Conservation (phyloP, 1,140 invertebrate species). For the Oncopodura yosiiana region DNA sequence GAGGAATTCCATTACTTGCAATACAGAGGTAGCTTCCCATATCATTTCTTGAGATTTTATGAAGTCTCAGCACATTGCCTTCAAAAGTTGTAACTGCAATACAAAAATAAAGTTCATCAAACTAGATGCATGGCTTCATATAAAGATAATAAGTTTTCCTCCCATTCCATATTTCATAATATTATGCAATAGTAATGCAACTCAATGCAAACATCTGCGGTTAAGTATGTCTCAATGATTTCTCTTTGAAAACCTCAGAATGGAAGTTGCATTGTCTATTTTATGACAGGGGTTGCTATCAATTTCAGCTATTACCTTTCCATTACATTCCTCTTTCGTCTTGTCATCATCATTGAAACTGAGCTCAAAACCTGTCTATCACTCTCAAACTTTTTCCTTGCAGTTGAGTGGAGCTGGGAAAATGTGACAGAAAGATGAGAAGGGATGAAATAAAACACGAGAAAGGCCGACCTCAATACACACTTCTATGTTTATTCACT, state of each 20-base stretch:
- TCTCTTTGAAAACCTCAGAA: background rate
- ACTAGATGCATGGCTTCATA: too few species aligned
- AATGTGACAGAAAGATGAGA: background rate
- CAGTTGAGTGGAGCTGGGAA: conserved; percentile 33
- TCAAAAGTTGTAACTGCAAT: conserved; percentile 50
- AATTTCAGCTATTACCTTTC: background rate
- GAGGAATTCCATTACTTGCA: conserved; percentile 68
- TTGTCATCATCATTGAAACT: too few species aligned
- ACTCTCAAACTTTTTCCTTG: conserved; percentile 53
- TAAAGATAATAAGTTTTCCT: conserved; percentile 1
- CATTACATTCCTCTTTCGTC: too few species aligned
- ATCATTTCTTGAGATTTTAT: conserved; percentile 69
- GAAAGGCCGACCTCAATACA: too few species aligned
- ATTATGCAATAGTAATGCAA: too few species aligned
- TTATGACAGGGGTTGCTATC: background rate
- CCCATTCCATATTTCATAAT: too few species aligned
- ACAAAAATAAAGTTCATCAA: too few species aligned
- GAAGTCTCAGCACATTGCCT: conserved; percentile 62
- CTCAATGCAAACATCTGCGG: too few species aligned
- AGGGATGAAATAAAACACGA: conserved; percentile 18
- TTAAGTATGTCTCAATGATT: too few species aligned
- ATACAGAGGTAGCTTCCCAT: conserved; percentile 80
- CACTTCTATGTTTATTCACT: too few species aligned
- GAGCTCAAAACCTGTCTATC: too few species aligned
- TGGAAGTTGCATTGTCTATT: conserved; percentile 5